Evolutionary conservation across 2,888 invertebrate species (phyloP).

Genomic region (Cryptocheilus praepositus): DNA sequence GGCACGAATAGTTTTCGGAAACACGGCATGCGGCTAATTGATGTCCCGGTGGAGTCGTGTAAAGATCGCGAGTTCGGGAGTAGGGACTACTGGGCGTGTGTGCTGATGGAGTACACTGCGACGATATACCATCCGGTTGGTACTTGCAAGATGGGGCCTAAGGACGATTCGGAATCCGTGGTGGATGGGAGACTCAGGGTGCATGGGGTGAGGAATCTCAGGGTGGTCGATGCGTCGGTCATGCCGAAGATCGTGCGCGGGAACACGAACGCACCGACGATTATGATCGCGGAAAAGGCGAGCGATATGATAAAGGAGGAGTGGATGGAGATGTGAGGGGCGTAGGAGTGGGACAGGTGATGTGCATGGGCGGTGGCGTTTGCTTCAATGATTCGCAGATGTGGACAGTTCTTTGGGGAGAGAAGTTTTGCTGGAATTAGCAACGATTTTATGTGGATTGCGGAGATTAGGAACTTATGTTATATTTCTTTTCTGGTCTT

Average conservation of each 20-base stretch:
- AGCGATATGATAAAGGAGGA: constrained; percentile 61
- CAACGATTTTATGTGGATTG: too few relatives aligned
- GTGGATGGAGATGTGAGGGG: neutral
- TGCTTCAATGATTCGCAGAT: too few relatives aligned
- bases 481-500: too few relatives aligned
- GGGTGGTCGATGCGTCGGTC: constrained; percentile 83
- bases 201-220: constrained; percentile 79
- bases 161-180: constrained; percentile 79
- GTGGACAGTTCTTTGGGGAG: too few relatives aligned
- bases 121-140: constrained; percentile 84
- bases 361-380: too few relatives aligned
- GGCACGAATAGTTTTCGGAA: constrained; percentile 27
- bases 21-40: constrained; percentile 20
- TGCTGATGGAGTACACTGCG: constrained; percentile 80
- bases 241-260: constrained; percentile 80
- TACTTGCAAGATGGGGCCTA: constrained; percentile 84
- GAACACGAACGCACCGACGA: constrained; percentile 76
- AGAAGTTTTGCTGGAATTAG: too few relatives aligned
- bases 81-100: constrained; percentile 79
- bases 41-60: constrained; percentile 21
- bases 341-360: too few relatives aligned
- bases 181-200: constrained; percentile 81
- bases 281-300: constrained; percentile 78
- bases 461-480: too few relatives aligned
- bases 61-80: neutral